Evolutionary conservation across 2,113 vertebrate genomes (phyloP).

Genomic region (Taxidea taxus): DNA sequence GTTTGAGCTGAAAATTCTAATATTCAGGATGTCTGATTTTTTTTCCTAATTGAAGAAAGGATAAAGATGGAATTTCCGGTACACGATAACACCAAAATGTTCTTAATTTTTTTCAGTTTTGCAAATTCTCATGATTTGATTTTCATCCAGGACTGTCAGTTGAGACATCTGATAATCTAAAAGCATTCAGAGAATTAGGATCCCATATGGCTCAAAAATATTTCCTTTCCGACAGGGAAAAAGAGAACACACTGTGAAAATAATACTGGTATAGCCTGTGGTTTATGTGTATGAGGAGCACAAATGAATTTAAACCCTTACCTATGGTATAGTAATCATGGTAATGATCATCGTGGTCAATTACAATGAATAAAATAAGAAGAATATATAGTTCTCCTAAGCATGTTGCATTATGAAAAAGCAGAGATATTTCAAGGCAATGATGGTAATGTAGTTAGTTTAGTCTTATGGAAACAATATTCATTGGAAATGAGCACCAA

Average conservation of each 20-base stretch:
- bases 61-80: conserved; percentile 69
- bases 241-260: conserved; percentile 75
- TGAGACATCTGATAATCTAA: conserved; percentile 80
- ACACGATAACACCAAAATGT: conserved; percentile 74
- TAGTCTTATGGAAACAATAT: neutral
- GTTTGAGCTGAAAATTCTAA: conserved; percentile 37
- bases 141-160: conserved; percentile 77
- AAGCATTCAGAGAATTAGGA: conserved; percentile 79
- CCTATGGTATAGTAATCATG: neutral
- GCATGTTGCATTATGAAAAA: neutral
- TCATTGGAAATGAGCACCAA: conserved; percentile 15
- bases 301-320: conserved; percentile 46
- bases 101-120: conserved; percentile 69
- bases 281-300: conserved; percentile 31
- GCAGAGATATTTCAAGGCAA: neutral
- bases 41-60: conserved; percentile 53
- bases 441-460: neutral
- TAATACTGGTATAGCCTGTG: conserved; percentile 55
- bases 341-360: conserved; percentile 16
- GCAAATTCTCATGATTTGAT: conserved; percentile 75
- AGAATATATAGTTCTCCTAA: neutral
- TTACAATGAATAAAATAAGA: conserved; percentile 37
- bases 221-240: conserved; percentile 69
- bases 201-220: conserved; percentile 79
- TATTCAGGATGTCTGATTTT: conserved; percentile 7